phyloP scores from a whole-genome alignment of 1,140 invertebrate species.

The Drosophila trapezifrons region DNA sequence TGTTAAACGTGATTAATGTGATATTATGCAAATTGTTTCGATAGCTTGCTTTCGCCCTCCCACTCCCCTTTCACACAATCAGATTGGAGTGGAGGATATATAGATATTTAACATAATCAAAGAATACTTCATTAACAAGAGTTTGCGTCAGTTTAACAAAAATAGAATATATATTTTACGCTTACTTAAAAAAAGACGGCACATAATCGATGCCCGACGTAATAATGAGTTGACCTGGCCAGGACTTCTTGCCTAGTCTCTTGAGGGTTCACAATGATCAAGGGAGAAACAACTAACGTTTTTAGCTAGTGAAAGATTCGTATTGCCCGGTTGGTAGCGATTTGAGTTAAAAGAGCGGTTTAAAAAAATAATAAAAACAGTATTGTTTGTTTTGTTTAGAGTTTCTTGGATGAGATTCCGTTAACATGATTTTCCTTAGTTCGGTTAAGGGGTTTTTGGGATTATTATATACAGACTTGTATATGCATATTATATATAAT shows the following conservation, averaged over 20 bases:
- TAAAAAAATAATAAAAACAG: constrained; percentile 46
- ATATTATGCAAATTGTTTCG: constrained; percentile 35
- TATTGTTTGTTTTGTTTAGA: constrained; percentile 24
- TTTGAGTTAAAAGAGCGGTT: constrained; percentile 35
- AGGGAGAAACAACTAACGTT: constrained; percentile 42
- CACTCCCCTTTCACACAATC: constrained; percentile 37
- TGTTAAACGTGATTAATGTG: constrained; percentile 60
- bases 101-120: constrained; percentile 58
- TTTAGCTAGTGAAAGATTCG: constrained; percentile 61
- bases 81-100: constrained; percentile 14
- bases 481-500: constrained; percentile 44
- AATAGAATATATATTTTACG: constrained; percentile 32
- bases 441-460: constrained; percentile 22
- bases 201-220: constrained; percentile 20
- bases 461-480: constrained; percentile 53
- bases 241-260: constrained; percentile 1
- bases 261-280: constrained; percentile 7
- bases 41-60: constrained; percentile 5
- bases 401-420: constrained; percentile 70
- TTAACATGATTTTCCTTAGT: constrained; percentile 56
- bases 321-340: constrained; percentile 24
- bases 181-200: constrained; percentile 15
- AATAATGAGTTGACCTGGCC: constrained; percentile 39
- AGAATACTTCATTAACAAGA: constrained; percentile 76
- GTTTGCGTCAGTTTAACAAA: constrained; percentile 75